Base-by-base conservation (phyloP, 2,797 vertebrate species). In the Pteropus rufus region DNA sequence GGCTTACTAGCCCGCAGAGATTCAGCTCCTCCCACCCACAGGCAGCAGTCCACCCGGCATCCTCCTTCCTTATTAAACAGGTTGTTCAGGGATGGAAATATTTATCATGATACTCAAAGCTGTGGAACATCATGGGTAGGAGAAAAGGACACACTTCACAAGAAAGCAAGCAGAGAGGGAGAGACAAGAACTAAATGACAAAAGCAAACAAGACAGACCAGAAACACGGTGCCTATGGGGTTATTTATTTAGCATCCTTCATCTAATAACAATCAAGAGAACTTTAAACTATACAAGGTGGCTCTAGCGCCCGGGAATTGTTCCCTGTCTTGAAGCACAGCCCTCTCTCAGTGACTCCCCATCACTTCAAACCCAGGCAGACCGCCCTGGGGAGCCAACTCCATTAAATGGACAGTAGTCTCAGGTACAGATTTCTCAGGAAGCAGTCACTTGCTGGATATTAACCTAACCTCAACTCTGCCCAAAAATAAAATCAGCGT, bases 231-330 rank as follows among this genome's bases (percentile, higher is more conserved):
- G 73, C 44, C 88, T 79, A 26, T 0, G 29, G 83, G 31, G 76
- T 65, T 83, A 81, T 72, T 93, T 96, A 81, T 41, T 49, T 8
- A 69, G 82, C 85, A 65, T 70, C 54, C 60, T 91, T 92, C 70
- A 82, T 92, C 64, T 91, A 85, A 95, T 0, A 83, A 64, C 88
- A 96, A 89, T 91, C 92, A 94, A 62, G 70, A 82, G 54, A 87
- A 83, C 82, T 94, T 73, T 69, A 92, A 80, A 92, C 88, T 46
- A 44, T 34, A 67, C 46, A 36, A 52, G 65, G 83, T 9, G 6
- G 82, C 95, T 96, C 73, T 80, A 93, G 19, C 81, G 75, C 56
- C 69, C 52, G 46, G 76, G 15, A 60, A 65, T 49, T 6, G 60
- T 34, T 52, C 81, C 67, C 83, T 14, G 34, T 87, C 77, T 85